These are phyloP conservation scores for Catalaphyllia jardinei DNA, from an alignment of 64 coral and sea anemone species.

Conservation along the genomic window DNA sequence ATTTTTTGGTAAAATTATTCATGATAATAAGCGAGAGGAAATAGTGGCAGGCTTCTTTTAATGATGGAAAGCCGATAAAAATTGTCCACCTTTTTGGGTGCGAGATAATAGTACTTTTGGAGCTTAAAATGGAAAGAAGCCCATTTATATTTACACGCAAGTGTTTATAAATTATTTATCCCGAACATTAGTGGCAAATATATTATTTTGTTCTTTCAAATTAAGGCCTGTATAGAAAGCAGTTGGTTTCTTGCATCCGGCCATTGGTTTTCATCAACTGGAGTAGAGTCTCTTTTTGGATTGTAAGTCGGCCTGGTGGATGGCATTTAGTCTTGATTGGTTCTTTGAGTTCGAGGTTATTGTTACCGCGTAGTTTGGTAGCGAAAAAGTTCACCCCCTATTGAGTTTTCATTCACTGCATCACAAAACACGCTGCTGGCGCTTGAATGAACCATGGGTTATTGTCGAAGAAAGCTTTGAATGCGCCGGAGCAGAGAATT, in stretches of 20 bases:
- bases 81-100: background rate
- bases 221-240: background rate
- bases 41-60: background rate
- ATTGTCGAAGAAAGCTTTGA: background rate
- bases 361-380: background rate
- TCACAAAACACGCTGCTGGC: background rate
- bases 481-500: background rate
- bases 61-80: background rate
- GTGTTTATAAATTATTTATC: conserved; percentile 22
- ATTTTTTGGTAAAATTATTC: background rate
- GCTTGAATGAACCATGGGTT: background rate
- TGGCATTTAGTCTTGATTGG: background rate
- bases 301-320: background rate
- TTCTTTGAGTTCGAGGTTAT: background rate
- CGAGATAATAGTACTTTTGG: background rate
- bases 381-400: background rate
- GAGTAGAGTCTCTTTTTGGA: background rate
- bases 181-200: background rate
- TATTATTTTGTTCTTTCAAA: conserved; percentile 20
- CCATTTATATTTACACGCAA: conserved; percentile 5
- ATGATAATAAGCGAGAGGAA: background rate
- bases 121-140: background rate
- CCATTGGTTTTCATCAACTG: background rate
- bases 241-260: conserved; percentile 12
- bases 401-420: background rate